These are phyloP conservation scores for Ditylenchus weischeri DNA, from an alignment of 2,888 invertebrate genomes.

Conservation along the genomic window DNA sequence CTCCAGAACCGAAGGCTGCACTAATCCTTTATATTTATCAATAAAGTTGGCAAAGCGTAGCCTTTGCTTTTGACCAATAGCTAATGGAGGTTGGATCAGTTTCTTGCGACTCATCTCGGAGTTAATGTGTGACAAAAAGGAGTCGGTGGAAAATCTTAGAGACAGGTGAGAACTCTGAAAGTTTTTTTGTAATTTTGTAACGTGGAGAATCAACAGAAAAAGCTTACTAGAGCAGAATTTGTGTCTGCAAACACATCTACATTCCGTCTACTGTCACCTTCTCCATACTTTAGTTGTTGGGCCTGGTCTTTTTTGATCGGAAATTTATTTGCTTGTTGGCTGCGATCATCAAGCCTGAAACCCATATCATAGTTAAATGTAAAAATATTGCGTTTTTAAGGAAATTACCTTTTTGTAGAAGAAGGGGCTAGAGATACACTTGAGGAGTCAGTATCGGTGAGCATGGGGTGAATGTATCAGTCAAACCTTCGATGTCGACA, in stretches of 20 bases:
- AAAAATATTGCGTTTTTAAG: too few species aligned
- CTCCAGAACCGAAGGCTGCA: not conserved
- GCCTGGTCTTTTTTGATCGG: not conserved
- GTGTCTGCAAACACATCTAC: conserved; percentile 16
- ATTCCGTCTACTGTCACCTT: conserved; percentile 10
- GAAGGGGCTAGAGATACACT: too few species aligned
- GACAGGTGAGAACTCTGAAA: conserved; percentile 14
- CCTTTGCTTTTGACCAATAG: conserved; percentile 6
- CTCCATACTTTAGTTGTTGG: not conserved
- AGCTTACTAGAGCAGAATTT: conserved; percentile 6
- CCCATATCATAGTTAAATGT: too few species aligned
- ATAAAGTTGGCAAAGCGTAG: conserved; percentile 7
- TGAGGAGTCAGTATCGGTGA: too few species aligned
- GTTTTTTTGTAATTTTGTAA: too few species aligned
- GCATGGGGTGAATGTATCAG: too few species aligned
- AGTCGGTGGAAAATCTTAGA: conserved; percentile 1
- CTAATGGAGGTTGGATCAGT: conserved; percentile 7
- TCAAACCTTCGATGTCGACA: too few species aligned
- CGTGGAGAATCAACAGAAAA: too few species aligned
- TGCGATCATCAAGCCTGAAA: too few species aligned
- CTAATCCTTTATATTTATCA: conserved; percentile 2
- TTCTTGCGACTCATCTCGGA: conserved; percentile 16
- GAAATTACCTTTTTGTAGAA: too few species aligned
- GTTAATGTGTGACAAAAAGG: conserved; percentile 11
- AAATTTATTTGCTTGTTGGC: too few species aligned